A percentile compares a stretch with the other conserved stretches of the same genome.
Evolutionary conservation across 2,113 vertebrate genomes (phyloP).

Genomic region (Clupea harengus): DNA sequence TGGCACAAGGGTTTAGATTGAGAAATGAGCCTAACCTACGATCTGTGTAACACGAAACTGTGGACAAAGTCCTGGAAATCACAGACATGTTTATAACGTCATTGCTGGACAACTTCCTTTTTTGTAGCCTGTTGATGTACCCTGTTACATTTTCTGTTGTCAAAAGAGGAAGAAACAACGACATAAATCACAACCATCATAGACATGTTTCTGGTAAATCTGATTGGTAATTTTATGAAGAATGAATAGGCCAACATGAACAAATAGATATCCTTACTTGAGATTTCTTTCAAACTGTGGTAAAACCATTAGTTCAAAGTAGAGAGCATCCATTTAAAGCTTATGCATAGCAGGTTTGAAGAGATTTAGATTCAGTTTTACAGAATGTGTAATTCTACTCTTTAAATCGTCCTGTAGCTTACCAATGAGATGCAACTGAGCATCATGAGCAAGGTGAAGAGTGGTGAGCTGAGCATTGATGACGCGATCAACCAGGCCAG

Average conservation of each 20-base stretch:
- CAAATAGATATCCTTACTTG: background rate
- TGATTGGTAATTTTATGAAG: background rate
- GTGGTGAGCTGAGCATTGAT: constrained; percentile 71
- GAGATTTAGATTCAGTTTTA: background rate
- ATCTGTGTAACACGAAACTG: background rate
- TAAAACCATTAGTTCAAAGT: background rate
- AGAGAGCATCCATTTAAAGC: no score
- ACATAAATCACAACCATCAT: no score
- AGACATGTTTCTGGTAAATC: background rate
- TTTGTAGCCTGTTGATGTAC: background rate
- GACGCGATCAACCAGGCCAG: constrained; percentile 71
- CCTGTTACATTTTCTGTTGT: background rate
- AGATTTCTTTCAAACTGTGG: background rate
- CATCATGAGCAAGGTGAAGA: constrained; percentile 77
- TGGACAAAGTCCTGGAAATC: background rate
- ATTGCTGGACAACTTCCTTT: background rate
- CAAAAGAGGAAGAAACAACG: background rate
- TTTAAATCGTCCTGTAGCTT: constrained; percentile 55
- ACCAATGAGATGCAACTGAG: constrained; percentile 76
- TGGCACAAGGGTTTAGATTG: background rate
- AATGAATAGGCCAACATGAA: background rate
- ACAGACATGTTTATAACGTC: background rate
- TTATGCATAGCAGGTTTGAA: no score
- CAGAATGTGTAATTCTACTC: background rate
- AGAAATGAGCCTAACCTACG: background rate